Percentiles rank a stretch among this genome's conserved stretches.
These are phyloP conservation scores for Orgyia antiqua DNA, from an alignment of 2,888 invertebrate genomes.

Conservation along the genomic window DNA sequence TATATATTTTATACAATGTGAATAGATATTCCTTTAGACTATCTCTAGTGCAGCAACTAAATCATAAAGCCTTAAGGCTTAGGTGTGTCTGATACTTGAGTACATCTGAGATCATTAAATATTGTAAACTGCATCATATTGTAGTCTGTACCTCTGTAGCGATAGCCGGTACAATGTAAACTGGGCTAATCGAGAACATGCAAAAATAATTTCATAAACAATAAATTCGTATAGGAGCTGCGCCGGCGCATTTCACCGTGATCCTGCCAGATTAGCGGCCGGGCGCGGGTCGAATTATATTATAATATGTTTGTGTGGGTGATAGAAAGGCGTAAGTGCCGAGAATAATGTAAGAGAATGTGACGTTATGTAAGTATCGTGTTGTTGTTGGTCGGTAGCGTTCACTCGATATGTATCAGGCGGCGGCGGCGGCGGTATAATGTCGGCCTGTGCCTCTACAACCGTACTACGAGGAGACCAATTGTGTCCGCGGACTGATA, in stretches of 20 bases:
- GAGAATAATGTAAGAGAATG: neutral
- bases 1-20: too few species aligned
- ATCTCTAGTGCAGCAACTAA: too few species aligned
- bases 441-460: slow-evolving; percentile 16
- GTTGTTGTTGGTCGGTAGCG: slow-evolving; percentile 22
- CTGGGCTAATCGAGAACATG: slow-evolving; percentile 23
- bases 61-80: too few species aligned
- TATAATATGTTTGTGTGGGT: slow-evolving; percentile 20
- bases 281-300: slow-evolving; percentile 35
- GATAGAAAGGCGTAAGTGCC: slow-evolving; percentile 13
- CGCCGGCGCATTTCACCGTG: slow-evolving; percentile 29
- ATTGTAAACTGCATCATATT: too few species aligned
- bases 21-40: too few species aligned
- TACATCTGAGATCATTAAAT: too few species aligned
- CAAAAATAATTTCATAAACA: slow-evolving; percentile 39
- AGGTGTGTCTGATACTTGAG: too few species aligned
- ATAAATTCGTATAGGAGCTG: slow-evolving; percentile 26
- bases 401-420: slow-evolving; percentile 34
- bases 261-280: slow-evolving; percentile 41
- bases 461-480: slow-evolving; percentile 10
- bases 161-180: too few species aligned
- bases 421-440: slow-evolving; percentile 14
- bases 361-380: slow-evolving; percentile 8
- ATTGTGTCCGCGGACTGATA: slow-evolving; percentile 20
- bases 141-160: too few species aligned